These are phyloP conservation scores for Mizuhopecten yessoensis DNA, from an alignment of 1,140 invertebrate species.

Conservation along the genomic window DNA sequence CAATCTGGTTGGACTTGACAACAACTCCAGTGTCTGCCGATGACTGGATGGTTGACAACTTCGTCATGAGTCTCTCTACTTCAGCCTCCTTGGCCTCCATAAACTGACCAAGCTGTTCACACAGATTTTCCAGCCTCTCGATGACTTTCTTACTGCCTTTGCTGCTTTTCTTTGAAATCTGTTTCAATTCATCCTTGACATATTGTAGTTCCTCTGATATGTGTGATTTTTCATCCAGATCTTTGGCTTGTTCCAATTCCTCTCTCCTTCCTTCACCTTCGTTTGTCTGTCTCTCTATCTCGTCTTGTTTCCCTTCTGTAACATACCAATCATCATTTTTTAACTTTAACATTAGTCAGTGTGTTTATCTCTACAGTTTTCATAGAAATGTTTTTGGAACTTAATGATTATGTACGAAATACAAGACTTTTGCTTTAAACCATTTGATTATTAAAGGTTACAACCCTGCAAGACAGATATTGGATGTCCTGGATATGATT, in stretches of 20 bases:
- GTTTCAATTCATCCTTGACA: not conserved
- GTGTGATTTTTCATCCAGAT: not conserved
- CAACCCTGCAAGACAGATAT: too few species aligned
- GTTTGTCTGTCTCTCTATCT: not conserved
- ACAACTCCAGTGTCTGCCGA: not conserved
- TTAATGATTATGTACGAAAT: too few species aligned
- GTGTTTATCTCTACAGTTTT: too few species aligned
- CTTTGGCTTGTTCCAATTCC: not conserved
- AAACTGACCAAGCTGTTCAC: not conserved
- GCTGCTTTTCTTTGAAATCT: not conserved
- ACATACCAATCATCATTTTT: not conserved
- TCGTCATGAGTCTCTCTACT: not conserved
- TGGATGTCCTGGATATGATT: too few species aligned
- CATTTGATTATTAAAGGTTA: too few species aligned
- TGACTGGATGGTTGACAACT: not conserved
- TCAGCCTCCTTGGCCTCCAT: not conserved
- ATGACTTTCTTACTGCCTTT: not conserved
- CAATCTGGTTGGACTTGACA: constrained; percentile 6
- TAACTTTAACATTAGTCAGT: not conserved
- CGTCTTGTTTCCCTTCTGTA: not conserved
- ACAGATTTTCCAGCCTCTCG: not conserved
- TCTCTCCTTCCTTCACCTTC: not conserved
- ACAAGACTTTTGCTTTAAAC: too few species aligned
- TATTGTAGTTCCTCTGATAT: not conserved
- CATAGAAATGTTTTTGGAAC: too few species aligned